Base-by-base conservation (phyloP, 2,797 vertebrate genomes). In the Xiphorhynchus erythropygius region DNA sequence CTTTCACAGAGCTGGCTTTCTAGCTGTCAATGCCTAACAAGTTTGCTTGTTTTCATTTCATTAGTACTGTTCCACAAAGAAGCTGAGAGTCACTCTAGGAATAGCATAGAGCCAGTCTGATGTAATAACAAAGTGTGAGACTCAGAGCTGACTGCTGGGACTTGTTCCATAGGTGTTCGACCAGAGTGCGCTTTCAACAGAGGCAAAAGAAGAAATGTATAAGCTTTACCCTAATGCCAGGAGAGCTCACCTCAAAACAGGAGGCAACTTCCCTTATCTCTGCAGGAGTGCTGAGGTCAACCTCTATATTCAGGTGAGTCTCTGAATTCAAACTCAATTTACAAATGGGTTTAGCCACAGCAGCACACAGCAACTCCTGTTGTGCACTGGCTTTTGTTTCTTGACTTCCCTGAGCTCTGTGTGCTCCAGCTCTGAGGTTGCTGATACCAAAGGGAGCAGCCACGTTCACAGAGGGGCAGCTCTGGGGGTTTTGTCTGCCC, bases 191-290 rank as follows among this genome's bases (percentile, higher is more conserved):
- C 98, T 99, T 84, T 99, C 99, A 0, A 98, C 98, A 0, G 99
- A 99, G 96, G 99, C 99, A 10, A 99, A 99, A 96, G 99, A 99
- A 93, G 99, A 99, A 94, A 99, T 99, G 99, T 99, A 99, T 89
- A 99, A 99, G 81, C 97, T 99, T 84, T 99, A 99, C 70, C 99
- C 99, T 5, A 99, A 98, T 3, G 99, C 99, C 52, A 98, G 99
- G 57, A 98, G 99, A 97, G 99, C 99, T 81, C 99, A 99, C 75
- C 98, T 99, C 35, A 99, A 99, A 97, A 99, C 99, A 0, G 99
- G 99, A 62, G 99, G 99, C 69, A 99, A 99, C 96, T 99, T 99
- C 93, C 99, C 99, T 0, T 99, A 99, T 84, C 98, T 99, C 94
- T 99, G 99, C 97, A 97, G 99, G 95, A 99, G 99, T 13, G 99